These are phyloP conservation scores for Atrichornis clamosus DNA, from an alignment of 2,113 vertebrate species.

Conservation along the genomic window DNA sequence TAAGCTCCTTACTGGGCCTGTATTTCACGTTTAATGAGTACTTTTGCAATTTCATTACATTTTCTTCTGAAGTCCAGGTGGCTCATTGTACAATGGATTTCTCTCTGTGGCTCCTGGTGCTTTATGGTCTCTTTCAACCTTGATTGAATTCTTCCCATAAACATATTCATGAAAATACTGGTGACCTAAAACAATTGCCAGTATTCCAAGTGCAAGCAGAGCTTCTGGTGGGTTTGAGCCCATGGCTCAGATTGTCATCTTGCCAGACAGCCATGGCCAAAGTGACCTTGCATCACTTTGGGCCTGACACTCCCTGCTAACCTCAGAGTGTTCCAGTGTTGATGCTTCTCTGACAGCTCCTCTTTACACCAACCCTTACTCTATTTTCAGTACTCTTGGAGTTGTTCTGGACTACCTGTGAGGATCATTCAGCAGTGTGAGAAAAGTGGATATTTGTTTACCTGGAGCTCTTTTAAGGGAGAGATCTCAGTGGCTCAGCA, in stretches of 20 bases:
- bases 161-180: slow-evolving; percentile 41
- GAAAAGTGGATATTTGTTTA: neutral
- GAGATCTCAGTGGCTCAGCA: neutral
- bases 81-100: slow-evolving; percentile 59
- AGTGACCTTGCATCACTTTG: neutral
- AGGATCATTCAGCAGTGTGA: neutral
- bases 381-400: neutral
- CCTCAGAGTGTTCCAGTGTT: neutral
- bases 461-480: neutral
- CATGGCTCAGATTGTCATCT: neutral
- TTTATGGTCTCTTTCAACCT: slow-evolving; percentile 47
- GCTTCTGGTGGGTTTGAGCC: neutral
- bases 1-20: slow-evolving; percentile 52
- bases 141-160: slow-evolving; percentile 56
- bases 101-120: slow-evolving; percentile 8
- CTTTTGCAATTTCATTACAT: slow-evolving; percentile 63
- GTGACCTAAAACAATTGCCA: slow-evolving; percentile 30
- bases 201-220: neutral
- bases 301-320: neutral
- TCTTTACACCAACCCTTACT: neutral
- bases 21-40: slow-evolving; percentile 67
- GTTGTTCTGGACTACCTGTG: neutral
- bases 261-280: neutral
- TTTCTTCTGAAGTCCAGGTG: slow-evolving; percentile 59
- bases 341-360: neutral